Conservation (phyloP, 92 coral and sea anemone genomes). For the Epizoanthus illoricatus region DNA sequence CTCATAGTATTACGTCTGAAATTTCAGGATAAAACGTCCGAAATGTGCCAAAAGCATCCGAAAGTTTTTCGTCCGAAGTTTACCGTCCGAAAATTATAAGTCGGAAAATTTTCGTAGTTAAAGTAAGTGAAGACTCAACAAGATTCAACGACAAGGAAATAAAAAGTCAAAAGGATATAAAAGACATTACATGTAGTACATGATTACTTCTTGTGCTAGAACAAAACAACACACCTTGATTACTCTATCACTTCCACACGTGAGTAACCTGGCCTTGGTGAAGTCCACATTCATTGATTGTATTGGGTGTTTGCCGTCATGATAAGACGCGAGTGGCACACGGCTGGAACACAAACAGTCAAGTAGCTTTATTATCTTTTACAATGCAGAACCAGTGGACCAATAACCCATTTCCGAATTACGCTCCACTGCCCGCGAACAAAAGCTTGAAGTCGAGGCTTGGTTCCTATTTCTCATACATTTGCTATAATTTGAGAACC, state of each 20-base stretch:
- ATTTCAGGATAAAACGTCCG: no score
- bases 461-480: no score
- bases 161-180: not conserved
- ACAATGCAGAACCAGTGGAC: not conserved
- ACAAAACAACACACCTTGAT: slow-evolving; percentile 65
- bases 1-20: no score
- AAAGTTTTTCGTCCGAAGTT: no score
- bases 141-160: not conserved
- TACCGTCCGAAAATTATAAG: no score
- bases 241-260: slow-evolving; percentile 97
- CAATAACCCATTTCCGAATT: no score
- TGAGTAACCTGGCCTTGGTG: slow-evolving; percentile 86
- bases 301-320: slow-evolving; percentile 89
- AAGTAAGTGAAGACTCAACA: not conserved
- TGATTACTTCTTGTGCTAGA: no score
- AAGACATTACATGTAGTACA: not conserved
- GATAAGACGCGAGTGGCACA: slow-evolving; percentile 77
- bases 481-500: no score
- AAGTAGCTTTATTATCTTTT: not conserved
- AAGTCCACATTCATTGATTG: slow-evolving; percentile 80
- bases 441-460: no score
- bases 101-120: no score
- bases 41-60: no score
- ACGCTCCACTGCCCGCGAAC: no score
- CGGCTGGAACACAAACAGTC: slow-evolving; percentile 52